Conservation (phyloP, 2,113 vertebrate species). For the Typhlomys cinereus region DNA sequence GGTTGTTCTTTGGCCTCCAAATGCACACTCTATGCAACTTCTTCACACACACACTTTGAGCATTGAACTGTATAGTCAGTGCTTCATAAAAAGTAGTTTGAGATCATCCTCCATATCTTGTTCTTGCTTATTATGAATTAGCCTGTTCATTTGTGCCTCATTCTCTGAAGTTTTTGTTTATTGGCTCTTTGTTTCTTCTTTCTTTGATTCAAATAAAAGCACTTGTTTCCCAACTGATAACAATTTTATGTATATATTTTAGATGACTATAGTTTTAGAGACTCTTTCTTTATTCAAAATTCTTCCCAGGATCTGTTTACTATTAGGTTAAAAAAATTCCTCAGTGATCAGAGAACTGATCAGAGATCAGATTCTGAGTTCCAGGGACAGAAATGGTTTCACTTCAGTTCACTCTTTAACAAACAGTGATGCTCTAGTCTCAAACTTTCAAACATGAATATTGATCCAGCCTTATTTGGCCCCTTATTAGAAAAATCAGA, state of each 20-base stretch:
- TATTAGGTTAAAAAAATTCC: not conserved
- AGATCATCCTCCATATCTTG: not conserved
- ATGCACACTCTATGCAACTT: too few species aligned
- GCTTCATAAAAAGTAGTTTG: too few species aligned
- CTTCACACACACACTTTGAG: too few species aligned
- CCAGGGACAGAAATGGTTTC: not conserved
- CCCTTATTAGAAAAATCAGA: not conserved
- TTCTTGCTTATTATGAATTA: not conserved
- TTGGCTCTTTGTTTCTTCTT: not conserved
- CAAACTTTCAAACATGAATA: slow-evolving; percentile 1
- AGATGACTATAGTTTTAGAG: slow-evolving; percentile 7
- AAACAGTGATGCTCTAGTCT: not conserved
- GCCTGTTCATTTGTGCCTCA: not conserved
- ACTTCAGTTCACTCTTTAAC: too few species aligned
- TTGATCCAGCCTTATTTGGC: not conserved
- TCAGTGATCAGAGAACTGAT: not conserved
- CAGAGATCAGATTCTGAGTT: not conserved
- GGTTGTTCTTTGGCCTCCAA: too few species aligned
- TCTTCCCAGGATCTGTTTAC: too few species aligned
- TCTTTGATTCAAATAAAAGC: not conserved
- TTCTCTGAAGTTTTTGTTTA: not conserved
- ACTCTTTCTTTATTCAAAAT: not conserved
- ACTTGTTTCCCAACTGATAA: not conserved
- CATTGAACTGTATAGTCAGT: not conserved
- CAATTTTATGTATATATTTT: not conserved